Percentiles rank a stretch among this genome's conserved stretches.
These are phyloP conservation scores for Ascidia mentula DNA, from an alignment of 23 tunicate genomes.

Conservation along the genomic window DNA sequence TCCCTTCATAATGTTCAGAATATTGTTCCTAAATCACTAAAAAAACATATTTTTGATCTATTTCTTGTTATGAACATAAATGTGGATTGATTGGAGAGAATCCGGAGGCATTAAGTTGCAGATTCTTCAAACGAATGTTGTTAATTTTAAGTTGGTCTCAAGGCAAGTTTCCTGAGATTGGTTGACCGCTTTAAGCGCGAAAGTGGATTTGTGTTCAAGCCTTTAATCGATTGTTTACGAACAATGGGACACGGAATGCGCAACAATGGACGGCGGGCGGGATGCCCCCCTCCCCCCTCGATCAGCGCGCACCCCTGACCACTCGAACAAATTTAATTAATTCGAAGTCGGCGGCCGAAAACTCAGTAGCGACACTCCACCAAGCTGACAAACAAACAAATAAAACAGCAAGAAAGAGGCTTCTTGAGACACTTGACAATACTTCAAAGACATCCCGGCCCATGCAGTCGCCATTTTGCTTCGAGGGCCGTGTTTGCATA, in stretches of 20 bases:
- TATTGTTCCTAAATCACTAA: too few relatives aligned
- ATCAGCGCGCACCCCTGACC: neutral
- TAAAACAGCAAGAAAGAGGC: neutral
- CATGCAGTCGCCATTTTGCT: neutral
- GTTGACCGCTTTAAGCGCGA: neutral
- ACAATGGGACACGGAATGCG: conserved; percentile 4
- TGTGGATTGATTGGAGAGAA: too few relatives aligned
- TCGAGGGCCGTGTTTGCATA: neutral
- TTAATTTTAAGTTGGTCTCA: too few relatives aligned
- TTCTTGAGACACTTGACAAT: neutral
- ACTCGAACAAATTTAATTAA: neutral
- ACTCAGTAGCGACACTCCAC: neutral
- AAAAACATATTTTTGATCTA: too few relatives aligned
- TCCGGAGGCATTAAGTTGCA: too few relatives aligned
- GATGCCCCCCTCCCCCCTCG: neutral
- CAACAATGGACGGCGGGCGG: neutral
- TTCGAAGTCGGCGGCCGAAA: neutral
- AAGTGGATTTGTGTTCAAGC: conserved; percentile 1
- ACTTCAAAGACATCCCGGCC: neutral
- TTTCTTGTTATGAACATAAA: too few relatives aligned
- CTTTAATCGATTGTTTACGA: conserved; percentile 9
- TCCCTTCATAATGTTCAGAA: too few relatives aligned
- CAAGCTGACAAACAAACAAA: too few relatives aligned
- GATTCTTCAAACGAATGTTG: too few relatives aligned
- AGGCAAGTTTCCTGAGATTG: too few relatives aligned